Evolutionary conservation across 2,888 invertebrate genomes (phyloP).

Genomic region (Abrostola tripartita): DNA sequence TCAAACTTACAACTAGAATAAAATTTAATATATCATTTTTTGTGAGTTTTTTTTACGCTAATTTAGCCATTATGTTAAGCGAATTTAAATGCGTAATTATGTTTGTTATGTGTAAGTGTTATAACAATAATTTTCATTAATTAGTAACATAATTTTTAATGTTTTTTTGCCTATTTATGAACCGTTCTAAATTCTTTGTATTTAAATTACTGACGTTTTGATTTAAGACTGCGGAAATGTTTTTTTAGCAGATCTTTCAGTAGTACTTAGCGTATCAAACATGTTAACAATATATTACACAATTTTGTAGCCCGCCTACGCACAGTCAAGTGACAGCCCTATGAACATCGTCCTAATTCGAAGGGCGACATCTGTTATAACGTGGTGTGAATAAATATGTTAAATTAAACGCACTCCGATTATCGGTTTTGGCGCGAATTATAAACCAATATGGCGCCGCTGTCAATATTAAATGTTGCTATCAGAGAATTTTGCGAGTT

Average conservation of each 20-base stretch:
- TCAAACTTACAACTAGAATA: conserved; percentile 25
- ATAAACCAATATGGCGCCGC: conserved; percentile 62
- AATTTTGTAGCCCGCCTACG: too few relatives aligned
- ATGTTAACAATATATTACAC: too few relatives aligned
- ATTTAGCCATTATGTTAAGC: neutral
- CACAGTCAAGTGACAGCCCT: conserved; percentile 31
- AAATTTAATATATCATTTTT: conserved; percentile 22
- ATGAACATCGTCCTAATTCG: conserved; percentile 25
- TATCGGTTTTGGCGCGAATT: conserved; percentile 58
- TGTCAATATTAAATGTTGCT: conserved; percentile 39
- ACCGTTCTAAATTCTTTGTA: neutral
- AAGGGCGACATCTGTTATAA: conserved; percentile 50
- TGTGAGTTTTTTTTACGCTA: conserved; percentile 13
- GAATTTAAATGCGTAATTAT: conserved; percentile 7
- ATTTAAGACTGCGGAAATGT: too few relatives aligned
- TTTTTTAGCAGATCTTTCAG: too few relatives aligned
- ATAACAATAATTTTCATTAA: conserved; percentile 6
- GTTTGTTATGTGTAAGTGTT: conserved; percentile 8
- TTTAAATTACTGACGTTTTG: too few relatives aligned
- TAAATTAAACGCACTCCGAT: conserved; percentile 51
- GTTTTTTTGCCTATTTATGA: neutral
- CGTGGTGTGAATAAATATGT: conserved; percentile 52
- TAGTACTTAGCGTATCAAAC: too few relatives aligned
- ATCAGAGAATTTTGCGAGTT: neutral
- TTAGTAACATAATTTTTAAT: conserved; percentile 2